Percentiles rank a stretch among this genome's conserved stretches.
Conservation (phyloP, 2,113 vertebrate species). For the Channa maculata region DNA sequence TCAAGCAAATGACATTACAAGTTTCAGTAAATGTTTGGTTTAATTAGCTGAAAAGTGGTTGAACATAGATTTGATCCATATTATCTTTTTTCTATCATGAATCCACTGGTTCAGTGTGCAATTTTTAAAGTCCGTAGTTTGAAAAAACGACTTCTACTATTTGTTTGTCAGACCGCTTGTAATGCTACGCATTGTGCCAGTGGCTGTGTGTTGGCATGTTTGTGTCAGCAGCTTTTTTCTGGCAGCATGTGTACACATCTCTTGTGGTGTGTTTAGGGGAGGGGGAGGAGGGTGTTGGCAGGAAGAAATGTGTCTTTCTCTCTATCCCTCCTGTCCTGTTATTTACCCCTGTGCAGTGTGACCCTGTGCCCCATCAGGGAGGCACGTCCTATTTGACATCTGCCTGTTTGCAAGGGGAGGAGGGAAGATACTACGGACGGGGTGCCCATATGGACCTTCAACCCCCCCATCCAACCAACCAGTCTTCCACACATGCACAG, state of each 20-base stretch:
- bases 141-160: no score
- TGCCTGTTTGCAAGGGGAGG: slow-evolving; percentile 78
- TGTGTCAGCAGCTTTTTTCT: slow-evolving; percentile 56
- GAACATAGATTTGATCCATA: neutral
- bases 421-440: slow-evolving; percentile 35
- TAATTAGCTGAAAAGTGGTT: no score
- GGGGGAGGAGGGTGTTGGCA: slow-evolving; percentile 38
- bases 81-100: neutral
- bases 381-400: slow-evolving; percentile 85
- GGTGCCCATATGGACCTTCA: slow-evolving; percentile 80
- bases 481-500: slow-evolving; percentile 34
- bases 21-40: no score
- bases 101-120: neutral
- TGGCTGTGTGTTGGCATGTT: slow-evolving; percentile 65
- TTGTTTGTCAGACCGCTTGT: neutral
- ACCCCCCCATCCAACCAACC: slow-evolving; percentile 23
- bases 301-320: slow-evolving; percentile 56
- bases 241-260: slow-evolving; percentile 57
- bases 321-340: slow-evolving; percentile 75
- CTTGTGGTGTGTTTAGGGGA: slow-evolving; percentile 56
- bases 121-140: no score
- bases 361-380: slow-evolving; percentile 80
- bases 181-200: neutral
- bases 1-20: no score
- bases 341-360: slow-evolving; percentile 80